Base-by-base conservation (phyloP, 2,113 vertebrate genomes). In the Phasianus colchicus region DNA sequence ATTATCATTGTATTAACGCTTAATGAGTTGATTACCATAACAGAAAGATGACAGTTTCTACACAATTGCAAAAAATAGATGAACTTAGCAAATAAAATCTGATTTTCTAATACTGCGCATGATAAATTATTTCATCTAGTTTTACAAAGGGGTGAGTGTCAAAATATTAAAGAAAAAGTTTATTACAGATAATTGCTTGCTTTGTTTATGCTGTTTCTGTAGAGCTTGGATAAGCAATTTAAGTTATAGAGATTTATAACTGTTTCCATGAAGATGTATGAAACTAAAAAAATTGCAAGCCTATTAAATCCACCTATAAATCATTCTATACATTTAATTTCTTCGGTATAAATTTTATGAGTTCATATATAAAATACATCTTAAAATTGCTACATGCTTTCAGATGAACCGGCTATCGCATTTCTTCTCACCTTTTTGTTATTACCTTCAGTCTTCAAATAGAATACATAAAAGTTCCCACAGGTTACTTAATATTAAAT, bases 121-220 rank as follows among this genome's bases (percentile, higher is more conserved):
- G 88, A 93, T 84, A 82, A 91, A 95, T 96, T 96, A 93, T 80
- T 57, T 87, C 32, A 58, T 64, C 65, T 88, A 90, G 40, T 81
- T 89, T 93, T 93, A 82, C 82, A 88, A 92, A 97, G 97, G 83
- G 27, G 21, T 70, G 83, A 97, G 92, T 94, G 88, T 81, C 80
- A 97, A 78, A 88, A 74, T 95, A 97, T 97, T 97, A 97, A 97
- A 96, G 93, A 90, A 97, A 97, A 97, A 95, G 95, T 98, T 98
- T 97, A 98, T 98, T 97, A 97, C 86, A 97, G 95, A 97, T 98
- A 98, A 98, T 98, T 97, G 92, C 92, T 97, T 93, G 80, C 52
- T 96, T 91, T 97, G 87, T 97, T 98, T 97, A 96, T 93, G 75
- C 76, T 93, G 63, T 93, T 97, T 96, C 93, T 96, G 90, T 96